These are phyloP conservation scores for Acleris cristana DNA, from an alignment of 2,888 invertebrate species.

Conservation along the genomic window DNA sequence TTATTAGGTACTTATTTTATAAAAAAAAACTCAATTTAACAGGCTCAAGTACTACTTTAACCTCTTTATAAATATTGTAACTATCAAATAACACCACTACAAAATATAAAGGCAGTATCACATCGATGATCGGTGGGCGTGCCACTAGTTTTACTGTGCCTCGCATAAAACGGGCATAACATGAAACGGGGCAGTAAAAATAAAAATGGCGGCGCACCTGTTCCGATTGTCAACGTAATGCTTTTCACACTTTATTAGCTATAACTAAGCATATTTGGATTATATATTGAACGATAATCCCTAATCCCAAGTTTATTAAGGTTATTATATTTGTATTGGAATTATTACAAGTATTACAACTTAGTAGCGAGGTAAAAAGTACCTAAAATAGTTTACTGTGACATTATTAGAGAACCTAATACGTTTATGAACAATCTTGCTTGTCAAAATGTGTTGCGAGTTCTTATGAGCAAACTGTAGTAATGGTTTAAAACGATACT, in stretches of 20 bases:
- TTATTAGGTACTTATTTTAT: fast-evolving
- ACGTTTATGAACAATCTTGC: not conserved
- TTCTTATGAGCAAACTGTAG: not conserved
- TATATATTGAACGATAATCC: slow-evolving; percentile 32
- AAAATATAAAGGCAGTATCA: not conserved
- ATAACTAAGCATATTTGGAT: slow-evolving; percentile 21
- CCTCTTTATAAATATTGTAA: too few species aligned
- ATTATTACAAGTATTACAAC: slow-evolving; percentile 2
- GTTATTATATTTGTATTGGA: slow-evolving; percentile 2
- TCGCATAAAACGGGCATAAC: slow-evolving; percentile 26
- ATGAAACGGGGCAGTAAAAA: slow-evolving; percentile 26
- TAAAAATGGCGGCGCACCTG: slow-evolving; percentile 27
- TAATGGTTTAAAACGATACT: slow-evolving; percentile 45
- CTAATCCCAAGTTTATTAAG: slow-evolving; percentile 22
- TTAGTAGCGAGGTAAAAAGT: not conserved
- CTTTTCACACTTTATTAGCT: slow-evolving; percentile 23
- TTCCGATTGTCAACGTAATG: slow-evolving; percentile 24
- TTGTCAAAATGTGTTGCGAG: not conserved
- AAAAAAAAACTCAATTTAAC: too few species aligned
- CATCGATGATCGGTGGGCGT: slow-evolving; percentile 3
- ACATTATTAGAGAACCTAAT: not conserved
- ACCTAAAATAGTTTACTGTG: not conserved
- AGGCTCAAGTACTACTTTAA: too few species aligned
- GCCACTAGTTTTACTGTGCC: slow-evolving; percentile 1
- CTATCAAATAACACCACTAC: too few species aligned